Evolutionary conservation across 2,113 vertebrate species (phyloP), one percentile per base, ranked within the genome.

Genomic region (Ctenomys sociabilis): DNA sequence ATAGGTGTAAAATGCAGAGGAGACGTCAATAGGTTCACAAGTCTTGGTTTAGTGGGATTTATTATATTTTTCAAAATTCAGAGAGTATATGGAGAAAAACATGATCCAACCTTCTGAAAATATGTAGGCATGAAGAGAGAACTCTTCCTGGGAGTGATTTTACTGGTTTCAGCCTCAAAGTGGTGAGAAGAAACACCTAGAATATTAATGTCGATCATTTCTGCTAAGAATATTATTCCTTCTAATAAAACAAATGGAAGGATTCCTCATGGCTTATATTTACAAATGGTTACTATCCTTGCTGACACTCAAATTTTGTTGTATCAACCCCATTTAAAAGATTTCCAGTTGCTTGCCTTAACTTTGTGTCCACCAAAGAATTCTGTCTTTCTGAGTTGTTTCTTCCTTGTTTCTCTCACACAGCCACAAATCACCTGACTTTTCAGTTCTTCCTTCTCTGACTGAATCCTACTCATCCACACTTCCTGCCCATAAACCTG

Each of bases 201-300:
- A 94, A 93, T 90, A 54, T 57, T 57, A 57, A 4, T 57, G 54
- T 19, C 4, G 54, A 57, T 57, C 54, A 19, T 54, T 54, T 54
- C 52, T 83, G 21, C 59, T 95, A 59, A 40, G 92, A 95, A 92
- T 95, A 37, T 49, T 95, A 68, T 81, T 94, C 81, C 22, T 54
- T 0, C 70, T 28, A 68, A 21, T 57, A 92, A 19, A 28, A 68
- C 35, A 84, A 57, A 16, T 89, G n/a, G 30, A 87, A 83, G 17
- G 24, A 85, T 80, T 96, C 37, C 40, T 85, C 13, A 57, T 95
- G 92, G 28, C 8, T 19, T 92, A 4, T 57, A 66, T n/a, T 70
- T 73, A 91, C 11, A 64, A 64, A 81, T 6, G 3, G 0, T 59
- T 68, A 78, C 5, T 72, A 83, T 95, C 30, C 59, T 84, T 93